phyloP scores from a whole-genome alignment of 2,888 invertebrate genomes.

The Agriopis aurantiaria region DNA sequence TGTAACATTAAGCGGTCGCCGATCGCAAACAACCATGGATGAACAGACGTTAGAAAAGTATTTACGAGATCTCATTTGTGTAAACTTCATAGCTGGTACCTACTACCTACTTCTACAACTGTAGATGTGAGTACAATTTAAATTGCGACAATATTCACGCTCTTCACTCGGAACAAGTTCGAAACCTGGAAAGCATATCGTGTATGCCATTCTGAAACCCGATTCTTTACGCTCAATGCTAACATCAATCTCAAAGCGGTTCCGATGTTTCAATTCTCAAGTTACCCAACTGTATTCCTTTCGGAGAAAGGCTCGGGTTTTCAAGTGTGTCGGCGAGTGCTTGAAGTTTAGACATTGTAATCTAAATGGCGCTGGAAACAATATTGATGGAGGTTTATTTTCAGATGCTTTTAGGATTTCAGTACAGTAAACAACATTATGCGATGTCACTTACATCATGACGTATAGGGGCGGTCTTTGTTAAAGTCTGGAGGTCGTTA shows the following conservation, averaged over 20 bases:
- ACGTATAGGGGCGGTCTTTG: too few species aligned
- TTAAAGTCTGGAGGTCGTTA: too few species aligned
- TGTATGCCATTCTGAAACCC: slow-evolving; percentile 35
- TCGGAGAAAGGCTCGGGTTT: slow-evolving; percentile 30
- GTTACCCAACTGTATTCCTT: slow-evolving; percentile 35
- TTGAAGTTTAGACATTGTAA: slow-evolving; percentile 28
- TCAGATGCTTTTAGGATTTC: slow-evolving; percentile 5
- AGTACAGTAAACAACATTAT: neutral
- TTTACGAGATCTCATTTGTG: neutral
- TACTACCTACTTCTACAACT: too few species aligned
- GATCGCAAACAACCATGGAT: slow-evolving; percentile 10
- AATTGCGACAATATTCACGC: neutral
- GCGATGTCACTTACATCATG: neutral
- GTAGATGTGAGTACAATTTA: too few species aligned
- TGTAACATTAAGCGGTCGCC: slow-evolving; percentile 19
- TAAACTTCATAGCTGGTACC: neutral
- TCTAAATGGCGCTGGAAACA: slow-evolving; percentile 23
- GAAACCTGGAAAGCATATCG: slow-evolving; percentile 22
- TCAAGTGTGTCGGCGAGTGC: slow-evolving; percentile 30
- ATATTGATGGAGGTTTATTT: slow-evolving; percentile 16
- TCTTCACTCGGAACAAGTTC: slow-evolving; percentile 16
- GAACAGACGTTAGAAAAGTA: slow-evolving; percentile 1
- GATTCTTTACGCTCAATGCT: slow-evolving; percentile 41
- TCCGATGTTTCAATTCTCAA: slow-evolving; percentile 42
- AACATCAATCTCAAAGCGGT: slow-evolving; percentile 42